Evolutionary conservation across 2,797 vertebrate species (phyloP).

Genomic region (Garrulus glandarius): DNA sequence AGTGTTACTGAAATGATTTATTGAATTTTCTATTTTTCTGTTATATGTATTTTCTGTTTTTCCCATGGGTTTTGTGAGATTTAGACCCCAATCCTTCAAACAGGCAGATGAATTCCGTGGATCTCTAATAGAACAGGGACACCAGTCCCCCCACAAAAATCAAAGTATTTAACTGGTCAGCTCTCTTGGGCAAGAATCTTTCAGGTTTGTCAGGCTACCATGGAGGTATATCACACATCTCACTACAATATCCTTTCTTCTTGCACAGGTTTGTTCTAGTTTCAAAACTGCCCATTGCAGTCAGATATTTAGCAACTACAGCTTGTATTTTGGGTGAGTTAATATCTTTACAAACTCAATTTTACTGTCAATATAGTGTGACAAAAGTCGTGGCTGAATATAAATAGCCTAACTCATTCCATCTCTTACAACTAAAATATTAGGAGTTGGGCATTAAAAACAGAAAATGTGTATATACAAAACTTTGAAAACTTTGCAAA

Average conservation of each 20-base stretch:
- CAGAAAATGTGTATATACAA: background rate
- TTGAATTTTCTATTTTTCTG: background rate
- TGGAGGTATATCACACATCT: background rate
- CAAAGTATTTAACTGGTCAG: background rate
- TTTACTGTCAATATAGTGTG: background rate
- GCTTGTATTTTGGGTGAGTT: background rate
- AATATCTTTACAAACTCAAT: background rate
- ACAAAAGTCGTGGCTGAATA: background rate
- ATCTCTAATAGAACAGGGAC: background rate
- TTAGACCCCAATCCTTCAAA: background rate
- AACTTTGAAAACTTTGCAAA: background rate
- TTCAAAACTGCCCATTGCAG: background rate
- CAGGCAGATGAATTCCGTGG: background rate
- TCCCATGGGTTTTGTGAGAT: background rate
- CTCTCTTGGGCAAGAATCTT: background rate
- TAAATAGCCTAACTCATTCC: background rate
- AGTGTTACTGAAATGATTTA: background rate
- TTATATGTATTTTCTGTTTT: background rate
- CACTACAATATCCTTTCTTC: background rate
- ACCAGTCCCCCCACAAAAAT: background rate
- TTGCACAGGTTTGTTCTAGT: background rate
- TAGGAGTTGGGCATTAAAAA: background rate
- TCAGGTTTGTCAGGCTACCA: background rate
- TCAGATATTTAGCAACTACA: background rate
- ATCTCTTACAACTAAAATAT: background rate